These are phyloP conservation scores for Eolophus roseicapilla DNA, from an alignment of 2,113 vertebrate genomes.

Conservation along the genomic window DNA sequence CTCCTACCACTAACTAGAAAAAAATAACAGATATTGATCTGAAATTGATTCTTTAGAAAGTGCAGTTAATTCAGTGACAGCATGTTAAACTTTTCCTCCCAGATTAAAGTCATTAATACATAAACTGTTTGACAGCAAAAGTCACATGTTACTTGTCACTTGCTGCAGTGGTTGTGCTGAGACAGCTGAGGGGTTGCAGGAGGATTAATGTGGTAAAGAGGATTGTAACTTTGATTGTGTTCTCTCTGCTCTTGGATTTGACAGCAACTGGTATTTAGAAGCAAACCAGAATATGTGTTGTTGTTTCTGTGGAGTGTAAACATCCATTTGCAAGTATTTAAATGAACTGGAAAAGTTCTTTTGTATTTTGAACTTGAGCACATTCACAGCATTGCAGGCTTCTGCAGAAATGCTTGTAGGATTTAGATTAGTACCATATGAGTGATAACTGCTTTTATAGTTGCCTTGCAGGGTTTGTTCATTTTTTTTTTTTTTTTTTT, in stretches of 20 bases:
- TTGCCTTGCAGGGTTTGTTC: neutral
- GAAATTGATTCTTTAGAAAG: neutral
- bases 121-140: conserved; percentile 1
- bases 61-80: neutral
- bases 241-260: neutral
- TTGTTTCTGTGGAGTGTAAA: neutral
- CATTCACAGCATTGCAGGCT: neutral
- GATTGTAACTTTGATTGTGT: neutral
- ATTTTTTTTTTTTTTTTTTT: neutral
- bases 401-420: neutral
- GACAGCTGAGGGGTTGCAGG: conserved; percentile 34
- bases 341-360: neutral
- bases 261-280: conserved; percentile 17
- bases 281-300: neutral
- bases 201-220: neutral
- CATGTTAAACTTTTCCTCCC: neutral
- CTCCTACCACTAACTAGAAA: neutral
- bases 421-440: neutral
- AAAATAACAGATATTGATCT: neutral
- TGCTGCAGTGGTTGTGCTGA: neutral
- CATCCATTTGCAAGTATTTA: neutral
- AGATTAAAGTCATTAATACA: neutral
- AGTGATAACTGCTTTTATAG: neutral
- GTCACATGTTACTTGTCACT: conserved; percentile 22
- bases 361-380: neutral